Evolutionary conservation across 1,140 invertebrate species (phyloP), one percentile per base, ranked within the genome.

Genomic region (Andricus grossulariae): DNA sequence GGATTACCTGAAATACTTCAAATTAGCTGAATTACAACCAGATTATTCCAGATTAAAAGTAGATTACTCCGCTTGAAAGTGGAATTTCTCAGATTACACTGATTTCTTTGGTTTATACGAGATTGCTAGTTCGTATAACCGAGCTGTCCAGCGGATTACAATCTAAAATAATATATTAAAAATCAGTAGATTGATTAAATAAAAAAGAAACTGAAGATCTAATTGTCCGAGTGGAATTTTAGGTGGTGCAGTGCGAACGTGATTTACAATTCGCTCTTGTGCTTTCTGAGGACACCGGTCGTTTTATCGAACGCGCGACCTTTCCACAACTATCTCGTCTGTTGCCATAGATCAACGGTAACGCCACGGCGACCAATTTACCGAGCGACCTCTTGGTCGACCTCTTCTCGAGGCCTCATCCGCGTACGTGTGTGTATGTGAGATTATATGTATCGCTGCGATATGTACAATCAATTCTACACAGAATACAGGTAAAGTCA

Each of bases 281-380:
- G 84, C 79, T 82, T 80, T 83, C 80, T 80, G 84, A 82, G 80
- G 87, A 88, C 84, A 86, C 75, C 80, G 81, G 82, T 80, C 81
- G 84, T 77, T 87, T 86, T 86, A 82, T 84, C 80, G 84, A 88
- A 78, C 83, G 80, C 80, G 73, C 81, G 81, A 88, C 86, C 85
- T 87, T 88, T 88, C 84, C 86, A 88, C 87, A 87, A 88, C 85
- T 86, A 88, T 88, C 84, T 83, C 86, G 85, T 83, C 83, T 82
- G 80, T 83, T 86, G 84, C 84, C 84, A 84, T 88, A 88, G 86
- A 88, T 88, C 87, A 88, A 82, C 79, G 78, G 81, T 84, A 86
- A 88, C 86, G 86, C 39, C 10, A 78, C 74, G 79, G 81, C 85
- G 87, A 88, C 86, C 86, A 88, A 88, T 88, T 88, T 88, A 88